phyloP scores from a whole-genome alignment of 2,113 vertebrate species.

The Phainopepla nitens region DNA sequence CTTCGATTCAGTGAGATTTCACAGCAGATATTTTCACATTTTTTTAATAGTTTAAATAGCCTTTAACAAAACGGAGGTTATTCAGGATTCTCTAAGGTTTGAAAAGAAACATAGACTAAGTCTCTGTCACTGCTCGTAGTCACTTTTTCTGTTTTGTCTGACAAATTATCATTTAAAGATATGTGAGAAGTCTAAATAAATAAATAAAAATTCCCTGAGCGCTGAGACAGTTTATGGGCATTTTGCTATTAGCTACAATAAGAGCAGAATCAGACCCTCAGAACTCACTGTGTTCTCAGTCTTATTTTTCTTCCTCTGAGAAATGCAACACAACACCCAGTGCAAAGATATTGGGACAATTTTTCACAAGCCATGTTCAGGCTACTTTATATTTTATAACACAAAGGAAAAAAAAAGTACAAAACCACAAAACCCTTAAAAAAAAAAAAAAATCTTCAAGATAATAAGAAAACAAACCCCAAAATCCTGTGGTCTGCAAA shows the following conservation, averaged over 20 bases:
- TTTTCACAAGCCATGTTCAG: background rate
- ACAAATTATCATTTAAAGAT: conserved; percentile 59
- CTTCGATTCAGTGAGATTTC: conserved; percentile 38
- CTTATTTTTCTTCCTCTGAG: conserved; percentile 31
- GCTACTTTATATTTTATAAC: conserved; percentile 33
- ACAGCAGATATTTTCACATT: conserved; percentile 47
- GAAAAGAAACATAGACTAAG: conserved; percentile 10
- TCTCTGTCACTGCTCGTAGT: conserved; percentile 43
- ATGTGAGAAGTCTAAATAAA: conserved; percentile 64
- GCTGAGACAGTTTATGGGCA: conserved; percentile 14
- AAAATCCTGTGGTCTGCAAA: background rate
- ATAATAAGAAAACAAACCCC: background rate
- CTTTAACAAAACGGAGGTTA: conserved; percentile 41
- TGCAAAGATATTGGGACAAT: conserved; percentile 31
- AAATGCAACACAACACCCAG: background rate
- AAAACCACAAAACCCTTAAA: no score
- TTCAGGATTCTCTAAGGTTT: conserved; percentile 50
- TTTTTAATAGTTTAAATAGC: conserved; percentile 51
- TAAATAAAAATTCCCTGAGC: conserved; percentile 46
- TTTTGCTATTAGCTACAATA: conserved; percentile 12
- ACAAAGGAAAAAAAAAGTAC: background rate
- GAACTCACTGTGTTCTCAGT: conserved; percentile 2
- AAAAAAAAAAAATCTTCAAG: background rate
- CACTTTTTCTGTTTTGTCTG: conserved; percentile 48
- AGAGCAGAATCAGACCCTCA: conserved; percentile 34